Percentiles rank a stretch among this genome's conserved stretches.
Evolutionary conservation across 2,113 vertebrate genomes (phyloP).

Genomic region (Dinomys branickii): DNA sequence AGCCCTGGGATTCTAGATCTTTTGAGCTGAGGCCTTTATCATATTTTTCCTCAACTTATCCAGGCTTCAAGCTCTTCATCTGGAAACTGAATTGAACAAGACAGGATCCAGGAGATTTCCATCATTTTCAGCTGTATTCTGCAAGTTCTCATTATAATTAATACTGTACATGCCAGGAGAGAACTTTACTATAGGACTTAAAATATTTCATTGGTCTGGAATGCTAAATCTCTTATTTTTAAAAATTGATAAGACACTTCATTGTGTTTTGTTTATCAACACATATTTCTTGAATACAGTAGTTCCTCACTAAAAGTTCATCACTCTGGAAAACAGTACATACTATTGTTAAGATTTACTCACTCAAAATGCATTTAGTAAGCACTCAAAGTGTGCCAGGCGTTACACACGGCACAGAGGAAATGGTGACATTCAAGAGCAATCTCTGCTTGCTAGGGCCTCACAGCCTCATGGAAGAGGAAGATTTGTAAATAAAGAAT

Average conservation of each 20-base stretch:
- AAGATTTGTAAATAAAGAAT: neutral
- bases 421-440: neutral
- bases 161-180: neutral
- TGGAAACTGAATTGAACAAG: neutral
- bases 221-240: conserved; percentile 38
- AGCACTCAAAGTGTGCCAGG: neutral
- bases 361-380: neutral
- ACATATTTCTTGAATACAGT: neutral
- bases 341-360: neutral
- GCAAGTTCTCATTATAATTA: neutral
- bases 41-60: neutral
- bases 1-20: neutral
- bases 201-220: conserved; percentile 6
- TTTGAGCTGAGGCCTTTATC: neutral
- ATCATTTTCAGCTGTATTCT: neutral
- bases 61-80: neutral
- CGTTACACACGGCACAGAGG: neutral
- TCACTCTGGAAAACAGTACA: neutral
- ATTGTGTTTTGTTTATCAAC: neutral
- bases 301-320: conserved; percentile 2
- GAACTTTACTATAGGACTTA: neutral
- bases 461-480: neutral
- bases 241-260: neutral
- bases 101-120: neutral
- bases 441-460: neutral